Evolutionary conservation across 2,113 vertebrate genomes (phyloP).

Genomic region (Mesocricetus auratus): DNA sequence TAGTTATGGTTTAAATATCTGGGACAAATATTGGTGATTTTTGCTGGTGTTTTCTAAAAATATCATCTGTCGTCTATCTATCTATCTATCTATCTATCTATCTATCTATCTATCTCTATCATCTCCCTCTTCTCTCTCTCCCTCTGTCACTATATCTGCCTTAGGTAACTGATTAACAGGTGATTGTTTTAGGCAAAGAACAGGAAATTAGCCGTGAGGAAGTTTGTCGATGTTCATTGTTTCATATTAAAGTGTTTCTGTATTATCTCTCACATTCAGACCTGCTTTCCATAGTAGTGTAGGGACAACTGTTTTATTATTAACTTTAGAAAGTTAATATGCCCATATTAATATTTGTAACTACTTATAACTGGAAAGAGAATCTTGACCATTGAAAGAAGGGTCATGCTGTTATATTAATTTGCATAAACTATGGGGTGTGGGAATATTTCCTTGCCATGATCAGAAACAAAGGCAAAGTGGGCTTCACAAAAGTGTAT

Average conservation of each 20-base stretch:
- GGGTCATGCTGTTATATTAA: slow-evolving; percentile 24
- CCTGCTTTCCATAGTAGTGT: slow-evolving; percentile 23
- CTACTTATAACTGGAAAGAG: slow-evolving; percentile 27
- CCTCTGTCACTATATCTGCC: not conserved
- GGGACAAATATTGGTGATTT: slow-evolving; percentile 10
- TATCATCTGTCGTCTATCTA: not conserved
- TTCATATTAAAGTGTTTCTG: slow-evolving; percentile 40
- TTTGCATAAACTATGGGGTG: not conserved
- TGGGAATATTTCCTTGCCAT: not conserved
- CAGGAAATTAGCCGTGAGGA: slow-evolving; percentile 32
- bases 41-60: not conserved
- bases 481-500: slow-evolving; percentile 51
- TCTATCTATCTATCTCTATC: not conserved
- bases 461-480: slow-evolving; percentile 55
- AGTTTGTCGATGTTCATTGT: not conserved
- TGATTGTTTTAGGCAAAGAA: slow-evolving; percentile 50
- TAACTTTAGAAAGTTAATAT: not conserved
- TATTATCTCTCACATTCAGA: slow-evolving; percentile 46
- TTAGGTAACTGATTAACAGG: not conserved
- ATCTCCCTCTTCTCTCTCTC: not conserved
- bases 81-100: not conserved
- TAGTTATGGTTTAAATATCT: slow-evolving; percentile 3
- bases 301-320: slow-evolving; percentile 28
- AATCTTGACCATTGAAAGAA: slow-evolving; percentile 22
- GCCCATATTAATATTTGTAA: slow-evolving; percentile 22